These are phyloP conservation scores for Nemotelus pantherinus DNA, from an alignment of 2,888 invertebrate genomes.

Conservation along the genomic window DNA sequence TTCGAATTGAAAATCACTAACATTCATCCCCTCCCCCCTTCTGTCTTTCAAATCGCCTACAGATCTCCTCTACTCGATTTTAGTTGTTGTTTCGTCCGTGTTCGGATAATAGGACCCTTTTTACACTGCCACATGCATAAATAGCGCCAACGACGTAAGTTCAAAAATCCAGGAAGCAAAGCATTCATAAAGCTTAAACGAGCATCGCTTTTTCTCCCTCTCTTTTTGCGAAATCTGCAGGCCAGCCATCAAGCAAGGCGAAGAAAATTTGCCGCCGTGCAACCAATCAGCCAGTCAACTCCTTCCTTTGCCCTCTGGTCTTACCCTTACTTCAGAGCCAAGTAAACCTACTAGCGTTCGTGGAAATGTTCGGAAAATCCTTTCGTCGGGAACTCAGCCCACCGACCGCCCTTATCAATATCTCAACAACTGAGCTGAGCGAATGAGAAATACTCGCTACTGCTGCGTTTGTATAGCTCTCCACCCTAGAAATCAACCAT, in stretches of 20 bases:
- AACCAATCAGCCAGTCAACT: constrained; percentile 33
- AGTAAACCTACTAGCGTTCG: background rate
- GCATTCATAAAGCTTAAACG: background rate
- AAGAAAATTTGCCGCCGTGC: constrained; percentile 10
- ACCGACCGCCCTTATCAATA: constrained; percentile 13
- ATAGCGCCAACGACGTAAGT: background rate
- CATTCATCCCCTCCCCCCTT: too few relatives aligned
- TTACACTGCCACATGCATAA: too few relatives aligned
- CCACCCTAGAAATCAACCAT: background rate
- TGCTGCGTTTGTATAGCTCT: too few relatives aligned
- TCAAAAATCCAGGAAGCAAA: background rate
- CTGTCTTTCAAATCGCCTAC: too few relatives aligned
- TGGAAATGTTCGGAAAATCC: background rate
- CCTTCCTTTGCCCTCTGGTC: background rate
- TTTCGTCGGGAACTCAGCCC: background rate
- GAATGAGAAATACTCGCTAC: constrained; percentile 12
- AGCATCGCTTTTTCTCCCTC: background rate
- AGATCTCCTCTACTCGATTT: too few relatives aligned
- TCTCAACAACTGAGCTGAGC: constrained; percentile 18
- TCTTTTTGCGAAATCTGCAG: background rate
- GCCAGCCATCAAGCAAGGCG: background rate
- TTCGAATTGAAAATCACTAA: too few relatives aligned
- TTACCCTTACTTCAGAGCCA: constrained; percentile 1
- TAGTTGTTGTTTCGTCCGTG: too few relatives aligned
- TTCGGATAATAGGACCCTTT: too few relatives aligned